Evolutionary conservation across 2,113 vertebrate genomes (phyloP).

Genomic region (Coregonus clupeaformis): DNA sequence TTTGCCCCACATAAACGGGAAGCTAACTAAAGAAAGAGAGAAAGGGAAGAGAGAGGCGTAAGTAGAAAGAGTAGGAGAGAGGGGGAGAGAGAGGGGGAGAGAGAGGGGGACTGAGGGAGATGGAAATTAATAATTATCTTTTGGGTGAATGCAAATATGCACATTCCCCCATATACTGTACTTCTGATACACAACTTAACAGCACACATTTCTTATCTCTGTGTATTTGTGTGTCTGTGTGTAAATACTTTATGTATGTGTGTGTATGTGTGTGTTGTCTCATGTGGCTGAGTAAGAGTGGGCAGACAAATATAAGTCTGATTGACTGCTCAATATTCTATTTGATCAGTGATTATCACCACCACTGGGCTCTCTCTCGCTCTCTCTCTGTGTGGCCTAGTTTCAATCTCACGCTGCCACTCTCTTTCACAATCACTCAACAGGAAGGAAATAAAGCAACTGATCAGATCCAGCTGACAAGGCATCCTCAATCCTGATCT

Average conservation of each 20-base stretch:
- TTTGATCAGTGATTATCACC: not conserved
- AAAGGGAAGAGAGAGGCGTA: not conserved
- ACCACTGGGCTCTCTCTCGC: not conserved
- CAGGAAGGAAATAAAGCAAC: not conserved
- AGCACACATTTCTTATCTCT: not conserved
- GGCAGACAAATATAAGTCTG: not conserved
- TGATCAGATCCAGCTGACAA: not conserved
- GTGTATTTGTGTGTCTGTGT: not conserved
- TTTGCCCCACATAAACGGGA: constrained; percentile 10
- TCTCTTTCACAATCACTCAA: not conserved
- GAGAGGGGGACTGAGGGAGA: constrained; percentile 15
- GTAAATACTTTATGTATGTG: not conserved
- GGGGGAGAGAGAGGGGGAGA: constrained; percentile 6
- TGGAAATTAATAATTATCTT: not conserved
- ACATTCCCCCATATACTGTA: not conserved
- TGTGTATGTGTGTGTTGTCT: not conserved
- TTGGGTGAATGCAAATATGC: not conserved
- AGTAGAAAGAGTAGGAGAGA: not conserved
- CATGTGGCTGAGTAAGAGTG: not conserved
- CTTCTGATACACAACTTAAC: not conserved
- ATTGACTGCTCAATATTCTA: not conserved
- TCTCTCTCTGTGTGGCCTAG: not conserved
- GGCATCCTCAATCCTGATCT: not conserved
- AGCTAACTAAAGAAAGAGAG: constrained; percentile 10
- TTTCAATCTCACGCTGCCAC: not conserved